These are phyloP conservation scores for Hormaphis cornu DNA, from an alignment of 1,140 invertebrate genomes.

Conservation along the genomic window DNA sequence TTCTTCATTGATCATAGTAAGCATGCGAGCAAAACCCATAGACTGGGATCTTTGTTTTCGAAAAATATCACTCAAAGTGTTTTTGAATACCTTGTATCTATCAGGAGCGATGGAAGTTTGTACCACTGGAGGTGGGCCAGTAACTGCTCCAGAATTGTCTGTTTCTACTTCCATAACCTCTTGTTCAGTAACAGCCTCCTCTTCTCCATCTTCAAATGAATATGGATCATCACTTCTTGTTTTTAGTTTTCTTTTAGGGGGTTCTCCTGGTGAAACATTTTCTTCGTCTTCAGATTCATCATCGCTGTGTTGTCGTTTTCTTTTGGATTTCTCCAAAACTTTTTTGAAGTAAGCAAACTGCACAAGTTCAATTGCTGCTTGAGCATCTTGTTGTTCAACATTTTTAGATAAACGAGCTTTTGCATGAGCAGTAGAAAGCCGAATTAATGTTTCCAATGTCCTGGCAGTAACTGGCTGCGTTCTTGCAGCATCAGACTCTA, in stretches of 20 bases:
- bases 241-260: conserved; percentile 9
- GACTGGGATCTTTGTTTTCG: conserved; percentile 58
- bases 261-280: not conserved
- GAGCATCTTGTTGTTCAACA: conserved; percentile 75
- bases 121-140: not conserved
- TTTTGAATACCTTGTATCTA: conserved; percentile 50
- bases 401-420: conserved; percentile 81
- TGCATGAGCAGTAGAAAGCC: conserved; percentile 95
- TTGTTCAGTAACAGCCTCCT: not conserved
- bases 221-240: conserved; percentile 30
- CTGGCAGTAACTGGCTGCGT: conserved; percentile 98
- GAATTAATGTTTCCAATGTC: conserved; percentile 93
- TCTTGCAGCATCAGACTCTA: conserved; percentile 73
- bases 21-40: conserved; percentile 51
- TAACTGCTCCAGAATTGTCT: conserved; percentile 3
- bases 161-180: conserved; percentile 17
- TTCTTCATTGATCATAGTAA: conserved; percentile 52
- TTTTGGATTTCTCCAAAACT: conserved; percentile 44
- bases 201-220: conserved; percentile 36
- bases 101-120: conserved; percentile 33
- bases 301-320: conserved; percentile 32
- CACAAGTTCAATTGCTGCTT: conserved; percentile 88
- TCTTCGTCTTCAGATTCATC: conserved; percentile 34
- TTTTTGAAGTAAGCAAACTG: conserved; percentile 97
- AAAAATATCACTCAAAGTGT: conserved; percentile 55